Conservation (phyloP, 2,888 invertebrate species). For the Dendrolimus houi region DNA sequence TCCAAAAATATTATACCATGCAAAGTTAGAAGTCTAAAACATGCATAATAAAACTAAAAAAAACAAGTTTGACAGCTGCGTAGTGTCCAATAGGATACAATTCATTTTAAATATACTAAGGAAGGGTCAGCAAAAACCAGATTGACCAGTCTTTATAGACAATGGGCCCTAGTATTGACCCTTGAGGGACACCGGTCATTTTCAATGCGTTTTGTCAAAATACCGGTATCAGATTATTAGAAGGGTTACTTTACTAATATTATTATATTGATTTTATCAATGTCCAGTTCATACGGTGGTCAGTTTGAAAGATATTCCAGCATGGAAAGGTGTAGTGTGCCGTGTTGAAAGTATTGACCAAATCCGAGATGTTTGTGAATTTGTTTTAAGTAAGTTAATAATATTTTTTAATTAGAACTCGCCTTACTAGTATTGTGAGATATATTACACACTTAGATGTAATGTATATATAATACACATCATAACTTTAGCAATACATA, state of each 20-base stretch:
- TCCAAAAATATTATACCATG: conserved; percentile 2
- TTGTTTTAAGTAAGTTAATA: too few species aligned
- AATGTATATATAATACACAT: too few species aligned
- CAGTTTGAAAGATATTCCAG: conserved; percentile 47
- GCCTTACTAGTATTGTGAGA: too few species aligned
- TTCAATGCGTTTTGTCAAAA: conserved; percentile 33
- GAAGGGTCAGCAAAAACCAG: conserved; percentile 69
- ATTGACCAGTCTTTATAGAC: conserved; percentile 64
- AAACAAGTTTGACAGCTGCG: conserved; percentile 58
- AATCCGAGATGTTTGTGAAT: too few species aligned
- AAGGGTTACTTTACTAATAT: conserved; percentile 39
- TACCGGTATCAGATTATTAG: conserved; percentile 58
- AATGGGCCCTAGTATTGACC: conserved; percentile 53
- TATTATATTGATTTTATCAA: conserved; percentile 37
- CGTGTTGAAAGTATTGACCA: too few species aligned
- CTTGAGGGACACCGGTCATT: conserved; percentile 67
- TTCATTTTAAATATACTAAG: conserved; percentile 52
- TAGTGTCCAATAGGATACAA: conserved; percentile 38
- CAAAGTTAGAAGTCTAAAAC: conserved; percentile 15
- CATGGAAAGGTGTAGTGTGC: conserved; percentile 16
- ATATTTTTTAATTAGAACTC: too few species aligned
- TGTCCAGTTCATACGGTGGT: conserved; percentile 38
- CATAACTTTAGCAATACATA: too few species aligned
- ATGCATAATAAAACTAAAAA: conserved; percentile 38
- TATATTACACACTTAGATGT: too few species aligned